These are phyloP conservation scores for Thomomys bottae DNA, from an alignment of 2,113 vertebrate species.

Conservation along the genomic window DNA sequence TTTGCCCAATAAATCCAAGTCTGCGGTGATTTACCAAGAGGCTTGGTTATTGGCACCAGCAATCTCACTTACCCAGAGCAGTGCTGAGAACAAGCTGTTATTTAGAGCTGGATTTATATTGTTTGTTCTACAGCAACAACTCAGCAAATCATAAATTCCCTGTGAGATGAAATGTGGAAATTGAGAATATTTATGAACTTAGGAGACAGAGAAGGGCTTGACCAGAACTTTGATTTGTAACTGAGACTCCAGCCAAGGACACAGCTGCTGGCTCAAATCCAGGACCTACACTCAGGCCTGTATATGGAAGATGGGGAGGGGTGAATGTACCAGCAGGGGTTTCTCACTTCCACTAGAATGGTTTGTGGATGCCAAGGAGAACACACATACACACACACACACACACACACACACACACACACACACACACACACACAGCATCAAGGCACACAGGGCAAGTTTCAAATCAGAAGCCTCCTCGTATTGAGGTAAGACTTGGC, in stretches of 20 bases:
- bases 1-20: slow-evolving; percentile 81
- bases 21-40: slow-evolving; percentile 82
- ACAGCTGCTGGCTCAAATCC: neutral
- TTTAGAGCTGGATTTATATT: slow-evolving; percentile 83
- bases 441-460: neutral
- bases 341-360: neutral
- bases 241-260: slow-evolving; percentile 70
- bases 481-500: no score
- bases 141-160: slow-evolving; percentile 82
- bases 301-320: fast-evolving
- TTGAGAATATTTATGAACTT: slow-evolving; percentile 81
- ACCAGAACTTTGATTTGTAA: slow-evolving; percentile 72
- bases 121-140: slow-evolving; percentile 84
- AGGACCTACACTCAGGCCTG: neutral
- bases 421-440: neutral
- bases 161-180: slow-evolving; percentile 68
- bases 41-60: slow-evolving; percentile 83
- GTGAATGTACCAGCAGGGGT: fast-evolving
- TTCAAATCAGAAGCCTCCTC: neutral
- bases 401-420: neutral
- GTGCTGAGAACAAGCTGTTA: slow-evolving; percentile 79
- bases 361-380: neutral
- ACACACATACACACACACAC: neutral
- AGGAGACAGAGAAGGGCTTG: slow-evolving; percentile 61
- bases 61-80: slow-evolving; percentile 80